phyloP scores from a whole-genome alignment of 2,888 invertebrate species.

The Cosmopolites sordidus region DNA sequence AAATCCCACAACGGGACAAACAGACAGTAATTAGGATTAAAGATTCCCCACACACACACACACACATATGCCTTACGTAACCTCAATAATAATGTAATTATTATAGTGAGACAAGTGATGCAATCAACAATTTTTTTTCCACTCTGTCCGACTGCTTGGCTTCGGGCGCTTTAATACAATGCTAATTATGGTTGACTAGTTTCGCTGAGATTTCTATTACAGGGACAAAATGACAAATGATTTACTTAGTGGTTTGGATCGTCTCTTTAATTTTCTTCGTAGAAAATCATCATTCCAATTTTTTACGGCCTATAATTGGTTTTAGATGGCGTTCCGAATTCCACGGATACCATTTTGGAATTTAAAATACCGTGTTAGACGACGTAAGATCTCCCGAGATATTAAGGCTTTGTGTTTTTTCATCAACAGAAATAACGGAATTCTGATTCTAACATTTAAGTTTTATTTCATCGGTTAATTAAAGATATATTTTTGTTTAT shows the following conservation, averaged over 20 bases:
- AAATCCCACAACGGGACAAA: slow-evolving; percentile 21
- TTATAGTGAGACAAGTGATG: slow-evolving; percentile 42
- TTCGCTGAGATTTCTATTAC: slow-evolving; percentile 26
- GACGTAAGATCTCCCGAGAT: background rate
- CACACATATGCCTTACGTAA: slow-evolving; percentile 38
- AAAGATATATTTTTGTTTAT: no score
- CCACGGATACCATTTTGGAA: background rate
- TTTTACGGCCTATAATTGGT: slow-evolving; percentile 12
- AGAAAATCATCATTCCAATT: slow-evolving; percentile 20
- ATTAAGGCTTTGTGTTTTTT: background rate
- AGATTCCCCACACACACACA: slow-evolving; percentile 37
- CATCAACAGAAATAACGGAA: background rate
- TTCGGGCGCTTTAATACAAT: slow-evolving; percentile 37
- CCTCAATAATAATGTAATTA: slow-evolving; percentile 40
- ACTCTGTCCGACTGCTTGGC: slow-evolving; percentile 32
- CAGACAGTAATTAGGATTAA: slow-evolving; percentile 34
- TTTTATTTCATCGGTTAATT: no score
- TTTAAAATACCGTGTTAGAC: slow-evolving; percentile 3
- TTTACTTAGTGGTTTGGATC: slow-evolving; percentile 24
- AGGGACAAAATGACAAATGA: slow-evolving; percentile 28
- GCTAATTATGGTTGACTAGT: slow-evolving; percentile 42
- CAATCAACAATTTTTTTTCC: slow-evolving; percentile 38
- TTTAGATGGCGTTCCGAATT: slow-evolving; percentile 17
- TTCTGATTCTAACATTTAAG: no score
- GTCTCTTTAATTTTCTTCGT: slow-evolving; percentile 21